These are phyloP conservation scores for Lithophane leautieri DNA, from an alignment of 2,888 invertebrate genomes.

Conservation along the genomic window DNA sequence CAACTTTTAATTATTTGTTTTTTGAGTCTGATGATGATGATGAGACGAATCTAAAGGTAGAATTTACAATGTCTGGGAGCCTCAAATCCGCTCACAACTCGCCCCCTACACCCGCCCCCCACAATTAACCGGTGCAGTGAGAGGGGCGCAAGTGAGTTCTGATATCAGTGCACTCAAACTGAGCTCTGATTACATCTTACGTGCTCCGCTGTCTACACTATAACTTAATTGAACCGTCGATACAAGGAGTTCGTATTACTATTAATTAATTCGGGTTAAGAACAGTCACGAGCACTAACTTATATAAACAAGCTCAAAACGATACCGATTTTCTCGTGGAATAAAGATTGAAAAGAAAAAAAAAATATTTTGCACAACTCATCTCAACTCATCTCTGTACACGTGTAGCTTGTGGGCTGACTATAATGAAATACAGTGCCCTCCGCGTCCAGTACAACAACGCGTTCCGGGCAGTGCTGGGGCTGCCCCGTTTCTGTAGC, in stretches of 20 bases:
- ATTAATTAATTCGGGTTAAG: neutral
- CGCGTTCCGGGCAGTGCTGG: no score
- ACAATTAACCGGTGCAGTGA: slow-evolving; percentile 74
- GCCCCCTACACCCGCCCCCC: slow-evolving; percentile 37
- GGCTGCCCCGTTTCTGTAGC: no score
- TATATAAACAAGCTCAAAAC: no score
- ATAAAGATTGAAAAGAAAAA: no score
- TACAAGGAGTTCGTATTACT: neutral
- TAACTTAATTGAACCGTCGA: slow-evolving; percentile 54
- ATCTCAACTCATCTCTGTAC: no score
- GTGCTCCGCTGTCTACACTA: slow-evolving; percentile 45
- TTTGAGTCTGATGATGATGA: neutral
- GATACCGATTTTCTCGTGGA: no score
- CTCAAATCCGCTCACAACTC: slow-evolving; percentile 24
- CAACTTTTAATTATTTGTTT: no score
- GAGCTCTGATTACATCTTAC: slow-evolving; percentile 74
- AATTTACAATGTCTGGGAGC: neutral
- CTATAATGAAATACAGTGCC: no score
- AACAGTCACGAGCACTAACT: no score
- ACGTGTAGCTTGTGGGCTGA: no score
- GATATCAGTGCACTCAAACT: slow-evolving; percentile 75
- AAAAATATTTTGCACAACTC: no score
- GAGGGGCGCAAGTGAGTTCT: slow-evolving; percentile 66
- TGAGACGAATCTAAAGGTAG: neutral
- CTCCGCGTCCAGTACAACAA: no score